A percentile compares a stretch with the other conserved stretches of the same genome.
These are phyloP conservation scores for Proteles cristata DNA, from an alignment of 2,113 vertebrate species.

Conservation along the genomic window DNA sequence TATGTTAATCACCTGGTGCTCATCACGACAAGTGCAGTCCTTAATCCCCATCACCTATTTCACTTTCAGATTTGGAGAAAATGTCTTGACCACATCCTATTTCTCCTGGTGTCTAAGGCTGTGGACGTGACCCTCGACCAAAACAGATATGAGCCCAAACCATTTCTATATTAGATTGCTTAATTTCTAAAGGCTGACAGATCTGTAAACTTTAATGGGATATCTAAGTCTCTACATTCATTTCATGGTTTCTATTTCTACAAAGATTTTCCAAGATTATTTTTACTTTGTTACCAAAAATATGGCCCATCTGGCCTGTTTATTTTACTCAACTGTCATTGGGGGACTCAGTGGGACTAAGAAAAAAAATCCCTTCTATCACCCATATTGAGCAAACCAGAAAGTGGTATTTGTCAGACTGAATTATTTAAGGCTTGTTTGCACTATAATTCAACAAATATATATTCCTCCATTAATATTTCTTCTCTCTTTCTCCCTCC, in stretches of 20 bases:
- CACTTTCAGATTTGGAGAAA: background rate
- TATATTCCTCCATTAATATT: background rate
- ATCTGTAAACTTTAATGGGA: background rate
- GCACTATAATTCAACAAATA: background rate
- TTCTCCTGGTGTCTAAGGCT: background rate
- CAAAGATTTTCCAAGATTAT: background rate
- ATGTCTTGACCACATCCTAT: background rate
- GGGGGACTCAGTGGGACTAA: background rate
- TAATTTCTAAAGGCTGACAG: background rate
- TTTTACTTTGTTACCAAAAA: slow-evolving; percentile 34
- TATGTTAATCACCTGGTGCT: background rate
- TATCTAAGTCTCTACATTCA: background rate
- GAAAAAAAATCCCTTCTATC: background rate
- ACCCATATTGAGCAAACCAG: background rate
- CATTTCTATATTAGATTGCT: background rate
- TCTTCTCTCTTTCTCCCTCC: background rate
- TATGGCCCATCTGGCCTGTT: background rate
- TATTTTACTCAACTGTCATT: background rate
- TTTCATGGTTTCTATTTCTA: background rate
- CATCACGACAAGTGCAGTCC: background rate
- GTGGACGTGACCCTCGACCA: background rate
- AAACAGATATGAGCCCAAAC: background rate
- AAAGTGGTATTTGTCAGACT: background rate
- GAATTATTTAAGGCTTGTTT: background rate
- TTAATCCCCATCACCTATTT: background rate